A percentile compares a stretch with the other conserved stretches of the same genome.
phyloP scores from a whole-genome alignment of 2,888 invertebrate species.

The Trissonchulus latispiculum region DNA sequence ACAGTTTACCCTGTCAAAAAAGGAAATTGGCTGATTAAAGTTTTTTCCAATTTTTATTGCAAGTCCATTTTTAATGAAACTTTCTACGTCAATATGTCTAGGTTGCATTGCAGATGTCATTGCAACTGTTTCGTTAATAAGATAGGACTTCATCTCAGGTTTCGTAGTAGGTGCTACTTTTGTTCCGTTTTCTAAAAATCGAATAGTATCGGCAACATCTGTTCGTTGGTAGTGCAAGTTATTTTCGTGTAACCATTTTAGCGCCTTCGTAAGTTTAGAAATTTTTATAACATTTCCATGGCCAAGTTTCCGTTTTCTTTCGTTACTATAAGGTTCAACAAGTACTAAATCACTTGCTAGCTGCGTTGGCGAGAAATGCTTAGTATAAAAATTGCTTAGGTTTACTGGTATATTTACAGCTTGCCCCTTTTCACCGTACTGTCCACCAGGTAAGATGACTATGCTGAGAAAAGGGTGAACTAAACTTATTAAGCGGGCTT shows the following conservation, averaged over 20 bases:
- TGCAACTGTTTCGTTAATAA: too few species aligned
- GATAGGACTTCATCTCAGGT: too few species aligned
- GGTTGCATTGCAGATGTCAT: neutral
- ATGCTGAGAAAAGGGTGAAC: neutral
- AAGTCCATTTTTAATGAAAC: neutral
- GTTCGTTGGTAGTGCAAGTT: neutral
- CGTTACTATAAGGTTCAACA: neutral
- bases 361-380: neutral
- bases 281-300: neutral
- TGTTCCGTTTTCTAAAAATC: too few species aligned
- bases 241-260: neutral
- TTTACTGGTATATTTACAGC: neutral
- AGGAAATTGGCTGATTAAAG: neutral
- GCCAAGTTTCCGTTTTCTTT: neutral
- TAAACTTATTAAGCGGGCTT: neutral
- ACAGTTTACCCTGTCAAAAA: neutral
- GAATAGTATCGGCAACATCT: too few species aligned
- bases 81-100: neutral
- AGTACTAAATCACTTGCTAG: neutral
- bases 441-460: neutral
- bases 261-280: neutral
- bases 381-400: neutral
- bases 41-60: neutral
- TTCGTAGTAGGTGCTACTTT: too few species aligned
- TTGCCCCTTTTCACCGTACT: slow-evolving; percentile 6